These are phyloP conservation scores for Stenodera caucasica DNA, from an alignment of 2,888 invertebrate genomes.

Conservation along the genomic window DNA sequence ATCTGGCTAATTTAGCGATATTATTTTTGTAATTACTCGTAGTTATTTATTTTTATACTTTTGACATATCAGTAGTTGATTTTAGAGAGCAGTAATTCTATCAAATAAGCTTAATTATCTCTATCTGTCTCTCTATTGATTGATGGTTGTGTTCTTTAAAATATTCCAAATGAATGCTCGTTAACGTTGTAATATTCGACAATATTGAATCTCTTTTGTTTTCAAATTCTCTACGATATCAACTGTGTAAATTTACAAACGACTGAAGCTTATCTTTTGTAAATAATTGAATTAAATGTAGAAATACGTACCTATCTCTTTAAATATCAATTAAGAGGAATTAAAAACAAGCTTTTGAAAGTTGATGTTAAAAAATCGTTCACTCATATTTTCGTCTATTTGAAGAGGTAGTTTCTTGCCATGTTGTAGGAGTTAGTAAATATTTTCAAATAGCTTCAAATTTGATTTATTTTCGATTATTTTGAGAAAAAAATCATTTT, in stretches of 20 bases:
- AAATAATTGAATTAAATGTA: conserved; percentile 36
- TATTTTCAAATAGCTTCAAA: conserved; percentile 18
- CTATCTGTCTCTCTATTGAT: conserved; percentile 11
- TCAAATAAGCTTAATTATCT: conserved; percentile 22
- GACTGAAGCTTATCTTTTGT: conserved; percentile 45
- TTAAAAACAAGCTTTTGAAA: conserved; percentile 30
- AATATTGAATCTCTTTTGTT: conserved; percentile 19
- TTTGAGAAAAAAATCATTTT: no score
- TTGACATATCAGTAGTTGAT: conserved; percentile 39
- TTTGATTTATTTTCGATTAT: conserved; percentile 20
- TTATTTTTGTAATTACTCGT: conserved; percentile 27
- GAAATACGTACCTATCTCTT: conserved; percentile 33
- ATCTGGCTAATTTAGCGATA: conserved; percentile 8
- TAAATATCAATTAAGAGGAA: conserved; percentile 19
- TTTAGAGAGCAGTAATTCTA: conserved; percentile 8
- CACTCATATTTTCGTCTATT: conserved; percentile 33
- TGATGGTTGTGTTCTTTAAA: conserved; percentile 27
- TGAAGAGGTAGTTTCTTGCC: conserved; percentile 37
- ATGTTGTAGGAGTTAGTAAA: conserved; percentile 32
- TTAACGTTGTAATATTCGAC: conserved; percentile 27
- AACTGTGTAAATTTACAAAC: conserved; percentile 2
- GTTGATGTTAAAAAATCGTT: conserved; percentile 29
- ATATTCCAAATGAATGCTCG: conserved; percentile 16
- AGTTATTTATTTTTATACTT: conserved; percentile 39
- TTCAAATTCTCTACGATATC: neutral